Evolutionary conservation across 2,888 invertebrate species (phyloP), one percentile per base, ranked within the genome.

Genomic region (Machimus rusticus): DNA sequence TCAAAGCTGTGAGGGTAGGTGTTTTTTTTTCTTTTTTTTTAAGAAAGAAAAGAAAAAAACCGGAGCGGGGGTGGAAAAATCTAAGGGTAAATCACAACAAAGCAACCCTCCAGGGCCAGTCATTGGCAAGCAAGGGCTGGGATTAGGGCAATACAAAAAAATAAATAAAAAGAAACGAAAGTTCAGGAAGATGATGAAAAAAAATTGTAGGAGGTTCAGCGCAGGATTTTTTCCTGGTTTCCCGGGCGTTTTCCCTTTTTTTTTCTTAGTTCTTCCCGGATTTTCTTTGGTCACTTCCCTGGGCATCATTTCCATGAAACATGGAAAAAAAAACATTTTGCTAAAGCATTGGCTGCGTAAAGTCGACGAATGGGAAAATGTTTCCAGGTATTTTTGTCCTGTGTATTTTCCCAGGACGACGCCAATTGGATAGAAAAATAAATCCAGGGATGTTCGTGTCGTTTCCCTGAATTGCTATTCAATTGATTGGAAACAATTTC

Each of bases 181-280:
- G 2, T 39, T 39, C 12, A 51, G 2, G 19, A 37, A 28, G 19
- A 34, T 19, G 9, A 5, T n/a, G 34, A 76, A 76, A 76, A 31
- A 76, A 43, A 14, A 43, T 43, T 46, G 57, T 57, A 55, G 82
- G 82, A 82, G 82, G 57, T 57, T 82, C 57, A n/a, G 82, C 82
- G 82, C 82, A 82, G 82, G 57, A 31, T 82, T 82, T 82, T 39
- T 79, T 37, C 37, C 19, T 19, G 77, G 14, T 19, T 79, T 8
- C 46, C 78, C 9, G 39, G 1, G 9, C 12, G 16, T 28, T 46
- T 79, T 46, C 23, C 19, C 9, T 57, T 19, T 82, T 23, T 39
- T 82, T 82, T 82, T 66, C 19, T 37, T 82, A 31, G 28, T 16
- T 46, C 9, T 31, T 55, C 28, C 57, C 66, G 1, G 19, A 12